A percentile compares a stretch with the other conserved stretches of the same genome.
Conservation (phyloP, 1,140 invertebrate species). For the Caligus rogercresseyi region DNA sequence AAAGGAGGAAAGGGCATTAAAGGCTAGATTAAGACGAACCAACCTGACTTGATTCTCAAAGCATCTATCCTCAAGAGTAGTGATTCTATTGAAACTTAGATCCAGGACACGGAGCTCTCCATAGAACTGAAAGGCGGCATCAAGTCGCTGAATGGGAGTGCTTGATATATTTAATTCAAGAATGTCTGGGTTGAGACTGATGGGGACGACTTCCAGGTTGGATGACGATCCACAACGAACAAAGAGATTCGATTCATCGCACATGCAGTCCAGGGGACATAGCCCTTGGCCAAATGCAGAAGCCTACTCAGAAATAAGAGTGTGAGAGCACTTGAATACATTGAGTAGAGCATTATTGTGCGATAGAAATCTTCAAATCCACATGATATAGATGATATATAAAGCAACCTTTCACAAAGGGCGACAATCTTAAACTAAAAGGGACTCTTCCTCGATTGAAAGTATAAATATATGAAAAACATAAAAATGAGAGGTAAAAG, state of each 20-base stretch:
- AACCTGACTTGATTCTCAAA: not conserved
- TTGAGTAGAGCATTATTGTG: no score
- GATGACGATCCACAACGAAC: not conserved
- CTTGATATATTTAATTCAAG: not conserved
- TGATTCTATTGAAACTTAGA: constrained; percentile 6
- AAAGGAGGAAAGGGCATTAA: not conserved
- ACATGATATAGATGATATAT: no score
- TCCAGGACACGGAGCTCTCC: not conserved
- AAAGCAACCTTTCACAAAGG: no score
- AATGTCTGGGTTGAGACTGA: constrained; percentile 3
- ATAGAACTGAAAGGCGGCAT: constrained; percentile 14
- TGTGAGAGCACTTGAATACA: no score
- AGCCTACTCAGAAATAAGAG: no score
- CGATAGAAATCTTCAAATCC: no score
- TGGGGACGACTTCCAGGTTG: constrained; percentile 11
- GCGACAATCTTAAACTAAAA: no score
- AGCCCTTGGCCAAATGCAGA: not conserved
- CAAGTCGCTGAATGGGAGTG: not conserved
- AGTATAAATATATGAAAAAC: no score
- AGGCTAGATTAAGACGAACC: not conserved
- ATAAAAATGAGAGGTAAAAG: no score
- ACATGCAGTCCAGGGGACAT: constrained; percentile 1
- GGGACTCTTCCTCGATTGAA: no score
- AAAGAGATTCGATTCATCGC: not conserved
- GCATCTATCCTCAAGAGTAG: not conserved